A percentile compares a stretch with the other conserved stretches of the same genome.
Evolutionary conservation across 2,113 vertebrate genomes (phyloP).

Genomic region (Chaetura pelagica): DNA sequence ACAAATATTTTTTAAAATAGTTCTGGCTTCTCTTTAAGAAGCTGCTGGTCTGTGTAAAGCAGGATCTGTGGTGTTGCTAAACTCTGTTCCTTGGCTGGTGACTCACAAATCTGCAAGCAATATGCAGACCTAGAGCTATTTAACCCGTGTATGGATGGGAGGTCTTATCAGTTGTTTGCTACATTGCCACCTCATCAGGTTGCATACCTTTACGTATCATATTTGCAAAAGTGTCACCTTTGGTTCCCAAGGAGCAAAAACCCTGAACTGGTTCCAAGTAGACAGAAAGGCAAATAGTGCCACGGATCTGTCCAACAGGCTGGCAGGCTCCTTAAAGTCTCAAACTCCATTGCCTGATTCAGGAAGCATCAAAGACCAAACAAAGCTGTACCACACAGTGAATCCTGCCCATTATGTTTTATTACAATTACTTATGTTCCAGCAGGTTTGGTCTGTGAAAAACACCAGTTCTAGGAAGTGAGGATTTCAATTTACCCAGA

Average conservation of each 20-base stretch:
- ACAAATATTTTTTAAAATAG: not conserved
- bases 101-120: not conserved
- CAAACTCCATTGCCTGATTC: not conserved
- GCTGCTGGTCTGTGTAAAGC: not conserved
- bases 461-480: not conserved
- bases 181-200: not conserved
- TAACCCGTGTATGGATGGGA: not conserved
- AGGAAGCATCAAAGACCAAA: not conserved
- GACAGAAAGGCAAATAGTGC: not conserved
- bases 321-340: not conserved
- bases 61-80: not conserved
- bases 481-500: not conserved
- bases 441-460: not conserved
- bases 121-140: not conserved
- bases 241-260: not conserved
- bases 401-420: not conserved
- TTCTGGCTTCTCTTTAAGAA: not conserved
- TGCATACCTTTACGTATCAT: not conserved
- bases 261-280: not conserved
- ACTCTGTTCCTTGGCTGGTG: not conserved
- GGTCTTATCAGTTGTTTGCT: not conserved
- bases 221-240: not conserved
- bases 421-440: not conserved
- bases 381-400: not conserved
- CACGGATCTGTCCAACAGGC: not conserved